phyloP scores from a whole-genome alignment of 2,113 vertebrate genomes.

The Lagopus muta region DNA sequence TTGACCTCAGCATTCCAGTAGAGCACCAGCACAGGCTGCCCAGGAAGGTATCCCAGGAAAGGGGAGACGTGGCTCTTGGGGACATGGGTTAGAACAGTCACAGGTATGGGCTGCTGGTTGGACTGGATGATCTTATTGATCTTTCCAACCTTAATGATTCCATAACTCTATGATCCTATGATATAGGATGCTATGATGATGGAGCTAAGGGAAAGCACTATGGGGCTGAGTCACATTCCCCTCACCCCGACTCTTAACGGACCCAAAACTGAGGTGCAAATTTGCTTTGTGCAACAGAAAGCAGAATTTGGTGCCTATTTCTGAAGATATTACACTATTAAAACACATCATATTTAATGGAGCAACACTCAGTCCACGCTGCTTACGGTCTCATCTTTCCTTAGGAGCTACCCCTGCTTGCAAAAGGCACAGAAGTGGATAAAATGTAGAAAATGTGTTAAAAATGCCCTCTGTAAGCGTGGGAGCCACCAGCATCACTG shows the following conservation, averaged over 20 bases:
- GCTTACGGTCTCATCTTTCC: not conserved
- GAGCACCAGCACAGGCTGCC: no score
- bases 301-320: not conserved
- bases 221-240: not conserved
- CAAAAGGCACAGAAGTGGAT: not conserved
- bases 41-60: no score
- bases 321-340: not conserved
- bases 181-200: not conserved
- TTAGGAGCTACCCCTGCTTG: not conserved
- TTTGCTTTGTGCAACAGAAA: not conserved
- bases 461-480: not conserved
- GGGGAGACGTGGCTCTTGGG: no score
- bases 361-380: not conserved
- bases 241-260: not conserved
- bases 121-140: no score
- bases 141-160: no score
- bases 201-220: not conserved
- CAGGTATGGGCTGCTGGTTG: no score
- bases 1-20: not conserved
- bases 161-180: no score
- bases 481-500: not conserved
- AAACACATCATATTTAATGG: accelerated
- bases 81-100: no score
- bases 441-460: not conserved
- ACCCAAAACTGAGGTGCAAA: not conserved